Evolutionary conservation across 2,113 vertebrate species (phyloP), one percentile per base, ranked within the genome.

Genomic region (Phalacrocorax pelagicus): DNA sequence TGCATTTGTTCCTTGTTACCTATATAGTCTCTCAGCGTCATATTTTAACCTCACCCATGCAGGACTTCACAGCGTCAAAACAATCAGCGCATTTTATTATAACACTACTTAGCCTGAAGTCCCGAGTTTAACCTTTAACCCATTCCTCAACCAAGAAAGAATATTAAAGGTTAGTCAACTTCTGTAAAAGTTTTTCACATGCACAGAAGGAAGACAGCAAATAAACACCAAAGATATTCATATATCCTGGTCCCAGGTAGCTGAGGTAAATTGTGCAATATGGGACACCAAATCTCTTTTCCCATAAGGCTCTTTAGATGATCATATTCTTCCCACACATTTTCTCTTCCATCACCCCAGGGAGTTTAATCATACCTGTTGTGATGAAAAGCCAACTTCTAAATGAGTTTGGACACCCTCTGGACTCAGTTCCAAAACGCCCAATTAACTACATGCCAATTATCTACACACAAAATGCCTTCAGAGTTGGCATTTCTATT

Each of bases 361-460:
- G 90, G 92, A 96, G 70, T 95, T 96, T 95, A 95, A 95, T 94
- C 95, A 97, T 94, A 88, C 73, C 30, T 46, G 55, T 92, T 96
- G 66, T 95, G 91, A 88, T 96, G 91, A 91, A 95, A 91, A 96
- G 91, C 83, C 92, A 95, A 46, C 47, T 78, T 92, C 86, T 79
- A 93, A 94, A 95, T 97, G 80, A 96, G 82, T 95, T 94, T 96
- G 96, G 87, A 92, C 91, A 91, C 62, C 85, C 89, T 96, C 88
- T 94, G 88, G 92, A 94, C 94, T 93, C 70, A 51, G 51, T 81
- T 95, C 94, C 94, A 97, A 92, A 93, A 92, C 1, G 1, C 66
- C 36, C 73, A 95, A 81, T 95, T 92, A 70, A 91, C 65, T 91
- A 51, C 73, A 61, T 69, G 77, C 40, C 79, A 96, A 92, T 95